Evolutionary conservation across 2,113 vertebrate genomes (phyloP), one percentile per base, ranked within the genome.

Genomic region (Bothrops jararaca): DNA sequence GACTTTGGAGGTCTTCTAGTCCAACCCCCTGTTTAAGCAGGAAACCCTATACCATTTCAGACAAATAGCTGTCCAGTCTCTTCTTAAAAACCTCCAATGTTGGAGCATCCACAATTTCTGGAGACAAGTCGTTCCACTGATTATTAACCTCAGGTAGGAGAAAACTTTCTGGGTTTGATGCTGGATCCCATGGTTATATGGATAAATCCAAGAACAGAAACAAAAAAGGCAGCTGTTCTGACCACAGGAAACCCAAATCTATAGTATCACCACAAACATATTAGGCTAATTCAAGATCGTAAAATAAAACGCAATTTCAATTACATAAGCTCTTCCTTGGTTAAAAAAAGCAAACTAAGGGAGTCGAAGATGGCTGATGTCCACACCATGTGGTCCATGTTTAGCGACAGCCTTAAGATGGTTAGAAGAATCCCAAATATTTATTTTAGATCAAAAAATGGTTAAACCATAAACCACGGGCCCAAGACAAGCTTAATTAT

Each of bases 401-500:
- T 80, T 22, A 9, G 34, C 23, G 34, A 22, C 74, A 22, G 74
- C 34, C 39, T 80, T 80, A 42, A 80, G 18, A 39, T 34, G 54
- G 1, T 7, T 52, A 60, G 13, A 92, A 39, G 23, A 92, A 92
- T 85, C 69, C n/a, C 54, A 92, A 89, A 18, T n/a, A 64, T 93
- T 90, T 86, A 26, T 50, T 52, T 57, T 3, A 80, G 9, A 24
- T 26, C 60, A 48, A 80, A 80, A 29, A 92, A 69, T 2, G 48
- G 29, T 48, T 86, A 29, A 89, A 69, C 34, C 56, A 64, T 57
- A 87, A 34, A 13, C 80, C 34, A 69, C 8, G 23, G 45, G 26
- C n/a, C 48, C 23, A 50, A 9, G 22, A 6, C 15, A 20, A 29
- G 20, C 54, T 85, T 86, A 86, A 88, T 74, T 54, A 74, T 15